Percentiles rank a stretch among this genome's conserved stretches.
Evolutionary conservation across 53 echinoderm and acorn worm genomes (phyloP).

Genomic region (Arbacia lixula): DNA sequence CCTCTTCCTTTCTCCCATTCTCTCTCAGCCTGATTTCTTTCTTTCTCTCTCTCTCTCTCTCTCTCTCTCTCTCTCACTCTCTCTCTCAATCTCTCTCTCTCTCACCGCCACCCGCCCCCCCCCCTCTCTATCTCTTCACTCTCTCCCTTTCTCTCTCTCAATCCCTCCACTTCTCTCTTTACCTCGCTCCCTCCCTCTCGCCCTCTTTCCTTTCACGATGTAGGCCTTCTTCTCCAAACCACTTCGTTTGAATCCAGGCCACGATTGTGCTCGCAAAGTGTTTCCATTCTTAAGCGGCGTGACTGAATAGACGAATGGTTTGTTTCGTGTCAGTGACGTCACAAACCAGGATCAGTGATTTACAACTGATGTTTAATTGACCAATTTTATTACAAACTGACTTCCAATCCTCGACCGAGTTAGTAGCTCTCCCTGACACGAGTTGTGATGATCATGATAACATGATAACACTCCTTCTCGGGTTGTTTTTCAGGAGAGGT

Average conservation of each 20-base stretch:
- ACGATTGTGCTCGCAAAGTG: no score
- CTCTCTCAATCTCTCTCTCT: not conserved
- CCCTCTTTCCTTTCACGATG: not conserved
- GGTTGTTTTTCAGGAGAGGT: no score
- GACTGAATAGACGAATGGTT: no score
- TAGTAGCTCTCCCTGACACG: no score
- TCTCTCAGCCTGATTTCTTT: not conserved
- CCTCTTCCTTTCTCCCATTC: not conserved
- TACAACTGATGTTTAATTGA: no score
- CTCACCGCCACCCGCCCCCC: not conserved
- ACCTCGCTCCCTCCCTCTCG: not conserved
- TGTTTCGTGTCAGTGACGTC: no score
- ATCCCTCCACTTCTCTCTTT: not conserved
- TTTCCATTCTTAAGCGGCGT: no score
- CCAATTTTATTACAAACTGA: no score
- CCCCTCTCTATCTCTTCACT: not conserved
- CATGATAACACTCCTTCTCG: no score
- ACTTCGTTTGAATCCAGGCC: not conserved
- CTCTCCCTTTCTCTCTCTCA: not conserved
- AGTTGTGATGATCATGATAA: no score
- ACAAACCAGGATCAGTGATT: no score
- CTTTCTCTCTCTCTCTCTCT: not conserved
- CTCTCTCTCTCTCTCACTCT: constrained; percentile 4
- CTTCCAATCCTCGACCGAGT: no score
- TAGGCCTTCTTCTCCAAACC: not conserved